phyloP scores from a whole-genome alignment of 2,113 vertebrate species.

The Gambusia holbrooki region DNA sequence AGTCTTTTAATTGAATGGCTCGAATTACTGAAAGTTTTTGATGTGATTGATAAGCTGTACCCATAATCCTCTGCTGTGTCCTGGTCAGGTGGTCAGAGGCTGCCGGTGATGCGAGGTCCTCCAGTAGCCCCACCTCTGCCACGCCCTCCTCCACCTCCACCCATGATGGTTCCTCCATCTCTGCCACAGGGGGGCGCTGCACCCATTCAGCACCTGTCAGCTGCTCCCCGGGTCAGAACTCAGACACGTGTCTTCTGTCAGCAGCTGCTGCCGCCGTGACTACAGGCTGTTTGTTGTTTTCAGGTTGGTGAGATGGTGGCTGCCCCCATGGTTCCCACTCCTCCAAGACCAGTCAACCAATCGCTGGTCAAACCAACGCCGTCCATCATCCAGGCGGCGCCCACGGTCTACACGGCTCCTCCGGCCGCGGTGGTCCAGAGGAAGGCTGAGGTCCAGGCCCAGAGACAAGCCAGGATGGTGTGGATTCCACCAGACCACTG shows the following conservation, averaged over 20 bases:
- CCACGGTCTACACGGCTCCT: constrained; percentile 83
- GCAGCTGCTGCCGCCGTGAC: not conserved
- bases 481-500: not conserved
- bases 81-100: constrained; percentile 71
- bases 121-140: constrained; percentile 86
- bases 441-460: constrained; percentile 73
- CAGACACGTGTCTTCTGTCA: not conserved
- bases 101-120: constrained; percentile 80
- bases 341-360: constrained; percentile 61
- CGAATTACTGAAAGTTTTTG: no score
- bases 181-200: constrained; percentile 69
- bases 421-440: constrained; percentile 62
- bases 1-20: no score
- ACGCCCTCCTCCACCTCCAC: constrained; percentile 86
- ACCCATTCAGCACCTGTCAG: constrained; percentile 65
- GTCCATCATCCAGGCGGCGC: constrained; percentile 84
- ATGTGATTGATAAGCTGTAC: no score
- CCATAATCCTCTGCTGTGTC: not conserved
- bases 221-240: constrained; percentile 64
- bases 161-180: constrained; percentile 87
- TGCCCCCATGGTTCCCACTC: constrained; percentile 61
- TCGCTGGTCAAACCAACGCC: constrained; percentile 75
- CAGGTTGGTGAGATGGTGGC: constrained; percentile 71
- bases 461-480: constrained; percentile 82
- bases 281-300: not conserved